Base-by-base conservation (phyloP, 1,140 invertebrate species). In the Littorina saxatilis region DNA sequence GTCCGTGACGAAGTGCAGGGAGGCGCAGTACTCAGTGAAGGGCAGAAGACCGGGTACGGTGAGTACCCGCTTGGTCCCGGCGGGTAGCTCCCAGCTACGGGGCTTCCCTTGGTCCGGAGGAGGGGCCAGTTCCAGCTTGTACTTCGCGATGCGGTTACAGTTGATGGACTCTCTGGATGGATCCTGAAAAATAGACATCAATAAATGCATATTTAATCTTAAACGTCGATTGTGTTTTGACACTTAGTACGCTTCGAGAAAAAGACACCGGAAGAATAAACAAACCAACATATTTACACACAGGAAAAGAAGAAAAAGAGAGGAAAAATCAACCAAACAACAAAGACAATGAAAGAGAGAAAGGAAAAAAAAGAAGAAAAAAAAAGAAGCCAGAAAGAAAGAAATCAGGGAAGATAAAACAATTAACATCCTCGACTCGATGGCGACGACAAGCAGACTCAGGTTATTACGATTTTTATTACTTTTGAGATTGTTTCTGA, bases 21-120 rank as follows among this genome's bases (percentile, higher is more conserved):
- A 75, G 15, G 87, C 85, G 81, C 88, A 89, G 80, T 87, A 89
- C 80, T 81, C 68, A 0, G 85, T 87, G 37, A 82, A 86, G 2
- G 88, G 88, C 43, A 83, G 52, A 0, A 88, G 84, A 37, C 88
- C 82, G 0, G 85, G 82, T 3, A 89, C 82, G 29, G 81, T 78
- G 23, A 83, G 80, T n/a, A 82, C 50, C 17, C 79, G 79, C 5
- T 80, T 77, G 11, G 58, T 73, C 50, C 79, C 75, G 7, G 74
- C 85, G 2, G 85, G 82, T 13, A 83, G 72, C 23, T 85, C 82
- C 43, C 82, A 85, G 79, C 61, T 82, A 55, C 15, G 80, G 70
- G 43, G 78, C 72, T 50, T 75, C 39, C 55, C 63, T n/a, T 27
- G 63, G 47, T 61, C 79, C 32, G 50, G 66, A 1, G 63, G 68